Conservation (phyloP, 2,888 invertebrate species). For the Agrilus cyanescens region DNA sequence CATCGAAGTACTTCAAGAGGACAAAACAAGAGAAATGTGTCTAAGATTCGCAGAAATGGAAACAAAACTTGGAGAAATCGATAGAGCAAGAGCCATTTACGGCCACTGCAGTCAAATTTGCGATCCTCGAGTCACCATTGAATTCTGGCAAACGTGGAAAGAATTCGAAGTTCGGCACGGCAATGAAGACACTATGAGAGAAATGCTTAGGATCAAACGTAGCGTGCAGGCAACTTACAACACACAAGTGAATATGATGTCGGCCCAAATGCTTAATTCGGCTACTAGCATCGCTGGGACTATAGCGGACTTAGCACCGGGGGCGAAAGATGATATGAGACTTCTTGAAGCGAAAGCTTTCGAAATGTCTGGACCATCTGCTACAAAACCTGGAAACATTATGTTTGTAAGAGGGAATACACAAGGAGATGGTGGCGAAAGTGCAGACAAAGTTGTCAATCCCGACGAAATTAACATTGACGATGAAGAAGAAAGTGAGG, state of each 20-base stretch:
- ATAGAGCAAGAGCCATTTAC: slow-evolving; percentile 92
- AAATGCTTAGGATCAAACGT: slow-evolving; percentile 95
- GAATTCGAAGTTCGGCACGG: slow-evolving; percentile 98
- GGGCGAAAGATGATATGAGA: slow-evolving; percentile 77
- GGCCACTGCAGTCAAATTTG: slow-evolving; percentile 98
- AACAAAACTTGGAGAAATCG: slow-evolving; percentile 95
- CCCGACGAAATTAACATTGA: slow-evolving; percentile 83
- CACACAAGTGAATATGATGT: slow-evolving; percentile 98
- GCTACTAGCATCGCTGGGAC: slow-evolving; percentile 54
- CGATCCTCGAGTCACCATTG: slow-evolving; percentile 89
- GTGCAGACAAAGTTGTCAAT: slow-evolving; percentile 60
- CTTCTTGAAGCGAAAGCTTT: slow-evolving; percentile 75
- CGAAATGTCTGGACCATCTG: slow-evolving; percentile 46
- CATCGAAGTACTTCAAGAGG: slow-evolving; percentile 84
- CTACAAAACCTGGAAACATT: slow-evolving; percentile 45
- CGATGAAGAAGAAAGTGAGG: slow-evolving; percentile 55
- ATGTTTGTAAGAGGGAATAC: slow-evolving; percentile 83
- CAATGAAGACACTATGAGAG: slow-evolving; percentile 98
- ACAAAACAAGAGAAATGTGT: slow-evolving; percentile 91
- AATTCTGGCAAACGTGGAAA: slow-evolving; percentile 99
- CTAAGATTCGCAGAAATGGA: slow-evolving; percentile 95
- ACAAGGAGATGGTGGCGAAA: slow-evolving; percentile 53
- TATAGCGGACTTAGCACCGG: slow-evolving; percentile 60
- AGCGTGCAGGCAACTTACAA: slow-evolving; percentile 97
- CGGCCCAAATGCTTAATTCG: slow-evolving; percentile 87